Evolutionary conservation across 2,113 vertebrate genomes (phyloP).

Genomic region (Notiomystis cincta): DNA sequence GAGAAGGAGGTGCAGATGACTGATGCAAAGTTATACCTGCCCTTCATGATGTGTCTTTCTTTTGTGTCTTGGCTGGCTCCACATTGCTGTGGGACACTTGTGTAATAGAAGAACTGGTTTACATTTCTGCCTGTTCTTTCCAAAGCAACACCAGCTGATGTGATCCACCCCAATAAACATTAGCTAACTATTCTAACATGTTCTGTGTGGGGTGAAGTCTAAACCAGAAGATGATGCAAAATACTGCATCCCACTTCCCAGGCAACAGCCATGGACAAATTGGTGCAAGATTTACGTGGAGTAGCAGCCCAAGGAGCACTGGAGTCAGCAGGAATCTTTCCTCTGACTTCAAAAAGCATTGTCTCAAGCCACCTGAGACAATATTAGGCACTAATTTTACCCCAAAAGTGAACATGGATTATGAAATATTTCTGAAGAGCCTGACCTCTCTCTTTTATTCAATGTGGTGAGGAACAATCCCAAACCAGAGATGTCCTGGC

Average conservation of each 20-base stretch:
- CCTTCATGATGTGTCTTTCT: background rate
- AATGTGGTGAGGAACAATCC: background rate
- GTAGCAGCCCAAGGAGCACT: background rate
- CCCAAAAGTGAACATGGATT: background rate
- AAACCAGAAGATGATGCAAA: slow-evolving; percentile 1
- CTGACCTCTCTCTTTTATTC: background rate
- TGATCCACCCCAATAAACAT: slow-evolving; percentile 2
- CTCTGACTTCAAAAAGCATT: background rate
- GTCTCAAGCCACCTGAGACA: background rate
- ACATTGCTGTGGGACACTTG: background rate
- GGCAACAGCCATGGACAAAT: background rate
- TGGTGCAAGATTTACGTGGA: background rate
- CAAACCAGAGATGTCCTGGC: background rate
- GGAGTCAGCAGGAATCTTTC: background rate
- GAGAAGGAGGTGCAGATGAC: background rate
- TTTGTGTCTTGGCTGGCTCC: background rate
- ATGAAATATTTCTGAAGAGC: background rate
- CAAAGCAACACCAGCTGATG: background rate
- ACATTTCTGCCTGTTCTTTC: background rate
- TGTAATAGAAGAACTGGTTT: background rate
- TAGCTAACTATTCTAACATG: slow-evolving; percentile 17
- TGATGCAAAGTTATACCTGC: background rate
- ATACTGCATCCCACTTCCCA: background rate
- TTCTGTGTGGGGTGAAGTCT: background rate
- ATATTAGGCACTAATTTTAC: background rate